Base-by-base conservation (phyloP, 1,140 invertebrate species). In the Rhagoletis zephyria region DNA sequence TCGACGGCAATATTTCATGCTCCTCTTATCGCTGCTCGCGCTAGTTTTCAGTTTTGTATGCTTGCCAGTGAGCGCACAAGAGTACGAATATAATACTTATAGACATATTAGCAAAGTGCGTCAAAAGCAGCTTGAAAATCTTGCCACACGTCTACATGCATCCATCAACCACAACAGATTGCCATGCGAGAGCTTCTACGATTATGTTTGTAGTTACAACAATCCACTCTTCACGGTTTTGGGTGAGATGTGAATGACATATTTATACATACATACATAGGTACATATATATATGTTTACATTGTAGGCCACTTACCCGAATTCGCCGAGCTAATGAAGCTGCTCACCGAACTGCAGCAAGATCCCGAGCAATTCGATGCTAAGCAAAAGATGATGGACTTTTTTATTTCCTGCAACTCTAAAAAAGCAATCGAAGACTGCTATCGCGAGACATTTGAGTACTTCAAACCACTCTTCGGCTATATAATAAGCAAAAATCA, bases 141-240 rank as follows among this genome's bases (percentile, higher is more conserved):
- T 92, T 59, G 90, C 91, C 1, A 74, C 87, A 65, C 90, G 89
- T 0, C 19, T 92, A 56, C 87, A 90, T 64, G 88, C 89, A 7
- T 92, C 91, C 1, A 89, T 92, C 0, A 91, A 92, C 65, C 40
- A 86, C 10, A 89, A 90, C 51, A 90, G 90, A 64, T 90, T 90
- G 40, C 90, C 91, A 10, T 92, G 91, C n/a, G 90, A 92, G 7
- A 91, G 88, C 14, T 92, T 90, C 85, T 92, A 85, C 67, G 91
- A 92, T 85, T 90, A 92, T 48, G 91, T 91, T n/a, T 92, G 91
- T 74, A 92, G 91, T 85, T 89, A 89, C 3, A 91, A 91, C 89
- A 86, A 89, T 4, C 91, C 91, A 1, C 85, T 92, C 1, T 92
- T 91, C 61, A 90, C 91, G 0, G 86, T 92, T 0, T 90, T 92